phyloP scores from a whole-genome alignment of 2,113 vertebrate species.

The Monarcha castaneiventris region DNA sequence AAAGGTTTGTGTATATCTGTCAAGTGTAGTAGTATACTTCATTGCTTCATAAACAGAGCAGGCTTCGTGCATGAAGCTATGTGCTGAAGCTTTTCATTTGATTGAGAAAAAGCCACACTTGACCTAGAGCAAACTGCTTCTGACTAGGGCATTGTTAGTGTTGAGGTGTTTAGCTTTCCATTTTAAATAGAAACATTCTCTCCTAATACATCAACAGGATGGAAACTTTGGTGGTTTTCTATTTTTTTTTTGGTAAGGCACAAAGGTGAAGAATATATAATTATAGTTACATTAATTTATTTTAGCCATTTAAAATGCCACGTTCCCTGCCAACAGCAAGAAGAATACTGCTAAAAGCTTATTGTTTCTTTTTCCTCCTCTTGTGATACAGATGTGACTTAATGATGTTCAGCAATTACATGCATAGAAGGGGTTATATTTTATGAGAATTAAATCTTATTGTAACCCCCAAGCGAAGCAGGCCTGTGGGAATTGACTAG shows the following conservation, averaged over 20 bases:
- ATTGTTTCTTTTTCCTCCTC: background rate
- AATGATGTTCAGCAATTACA: background rate
- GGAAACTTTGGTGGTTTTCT: background rate
- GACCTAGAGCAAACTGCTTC: background rate
- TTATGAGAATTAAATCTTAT: background rate
- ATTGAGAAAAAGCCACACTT: background rate
- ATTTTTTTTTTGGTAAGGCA: background rate
- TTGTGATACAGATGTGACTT: background rate
- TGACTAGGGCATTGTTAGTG: slow-evolving; percentile 22
- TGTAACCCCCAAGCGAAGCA: background rate
- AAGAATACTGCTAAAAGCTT: background rate
- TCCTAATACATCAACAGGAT: background rate
- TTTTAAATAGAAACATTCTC: slow-evolving; percentile 27
- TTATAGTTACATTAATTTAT: background rate
- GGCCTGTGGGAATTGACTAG: background rate
- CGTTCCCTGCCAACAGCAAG: background rate
- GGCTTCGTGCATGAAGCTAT: background rate
- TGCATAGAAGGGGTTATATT: slow-evolving; percentile 12
- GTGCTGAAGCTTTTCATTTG: background rate
- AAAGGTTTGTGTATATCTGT: background rate
- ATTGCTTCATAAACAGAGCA: background rate
- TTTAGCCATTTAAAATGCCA: background rate
- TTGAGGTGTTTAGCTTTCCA: background rate
- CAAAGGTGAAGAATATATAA: background rate
- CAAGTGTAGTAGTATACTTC: background rate